Percentiles rank a stretch among this genome's conserved stretches.
Evolutionary conservation across 2,888 invertebrate species (phyloP).

Genomic region (Drosophila melanocephala): DNA sequence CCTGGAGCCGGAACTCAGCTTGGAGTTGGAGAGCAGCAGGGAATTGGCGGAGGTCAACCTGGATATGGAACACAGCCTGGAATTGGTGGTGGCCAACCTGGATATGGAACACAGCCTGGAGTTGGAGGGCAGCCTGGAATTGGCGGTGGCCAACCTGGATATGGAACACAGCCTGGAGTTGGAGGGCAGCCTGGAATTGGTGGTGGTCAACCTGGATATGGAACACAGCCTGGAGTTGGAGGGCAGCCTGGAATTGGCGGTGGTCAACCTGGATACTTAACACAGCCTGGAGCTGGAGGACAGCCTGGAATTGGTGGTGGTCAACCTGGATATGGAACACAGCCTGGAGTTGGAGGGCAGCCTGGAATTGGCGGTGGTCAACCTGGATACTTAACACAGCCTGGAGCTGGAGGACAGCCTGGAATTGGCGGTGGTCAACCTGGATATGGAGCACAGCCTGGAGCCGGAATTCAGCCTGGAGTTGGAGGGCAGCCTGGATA

Average conservation of each 20-base stretch:
- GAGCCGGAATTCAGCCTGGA: not conserved
- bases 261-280: not conserved
- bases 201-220: not conserved
- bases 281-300: rapidly evolving
- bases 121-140: not conserved
- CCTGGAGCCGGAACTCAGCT: conserved; percentile 3
- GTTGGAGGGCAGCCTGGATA: rapidly evolving
- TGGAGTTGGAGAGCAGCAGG: conserved; percentile 3
- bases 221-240: not conserved
- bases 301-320: rapidly evolving
- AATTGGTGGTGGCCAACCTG: conserved; percentile 10
- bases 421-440: not conserved
- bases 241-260: not conserved
- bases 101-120: not conserved
- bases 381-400: not conserved
- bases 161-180: not conserved
- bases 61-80: conserved; percentile 10
- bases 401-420: rapidly evolving
- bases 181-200: not conserved
- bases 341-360: not conserved
- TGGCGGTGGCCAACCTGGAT: conserved; percentile 16
- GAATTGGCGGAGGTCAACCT: not conserved
- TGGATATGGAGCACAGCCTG: not conserved
- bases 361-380: rapidly evolving
- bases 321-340: not conserved